Evolutionary conservation across 2,113 vertebrate species (phyloP), one percentile per base, ranked within the genome.

Genomic region (Macrotus californicus): DNA sequence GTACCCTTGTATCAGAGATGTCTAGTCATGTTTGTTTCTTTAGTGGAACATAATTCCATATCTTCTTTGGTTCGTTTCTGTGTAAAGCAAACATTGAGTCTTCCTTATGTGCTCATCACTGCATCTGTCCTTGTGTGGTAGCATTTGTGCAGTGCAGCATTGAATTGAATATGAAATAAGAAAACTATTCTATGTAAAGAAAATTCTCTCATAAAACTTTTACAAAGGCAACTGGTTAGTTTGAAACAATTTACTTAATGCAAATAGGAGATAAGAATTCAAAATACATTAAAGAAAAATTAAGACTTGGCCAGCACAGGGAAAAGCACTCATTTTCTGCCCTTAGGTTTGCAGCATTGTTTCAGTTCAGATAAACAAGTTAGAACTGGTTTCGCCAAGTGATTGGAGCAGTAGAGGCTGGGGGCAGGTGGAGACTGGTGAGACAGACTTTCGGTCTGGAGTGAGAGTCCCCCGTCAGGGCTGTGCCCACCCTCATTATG

Each of bases 211-310:
- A 19, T 83, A 72, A 85, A 84, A 73, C 54, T 75, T 76, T 91
- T 93, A 92, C 59, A 26, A 92, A 85, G 83, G 6, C 24, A 69
- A 15, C 81, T 73, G 36, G 61, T 22, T 88, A 91, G 21, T 93
- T 94, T 22, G 18, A 43, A 64, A 85, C 91, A 59, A 67, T 13
- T 87, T 18, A 72, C 7, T 85, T 94, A 70, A 66, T 91, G 19
- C 7, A 91, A 93, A 61, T 81, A 36, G 16, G 29, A 84, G 29
- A 73, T 89, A 85, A 93, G 92, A 75, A 61, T 72, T 59, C 15
- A 89, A 89, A 96, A 50, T 50, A 48, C 2, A 59, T 87, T 92
- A 84, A 95, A 90, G 87, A 95, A 77, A 95, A 92, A 85, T 36
- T 43, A 61, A 93, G 18, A 18, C 22, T 91, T 80, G 3, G n/a